Evolutionary conservation across 2,888 invertebrate species (phyloP).

Genomic region (Nemurella pictetii): DNA sequence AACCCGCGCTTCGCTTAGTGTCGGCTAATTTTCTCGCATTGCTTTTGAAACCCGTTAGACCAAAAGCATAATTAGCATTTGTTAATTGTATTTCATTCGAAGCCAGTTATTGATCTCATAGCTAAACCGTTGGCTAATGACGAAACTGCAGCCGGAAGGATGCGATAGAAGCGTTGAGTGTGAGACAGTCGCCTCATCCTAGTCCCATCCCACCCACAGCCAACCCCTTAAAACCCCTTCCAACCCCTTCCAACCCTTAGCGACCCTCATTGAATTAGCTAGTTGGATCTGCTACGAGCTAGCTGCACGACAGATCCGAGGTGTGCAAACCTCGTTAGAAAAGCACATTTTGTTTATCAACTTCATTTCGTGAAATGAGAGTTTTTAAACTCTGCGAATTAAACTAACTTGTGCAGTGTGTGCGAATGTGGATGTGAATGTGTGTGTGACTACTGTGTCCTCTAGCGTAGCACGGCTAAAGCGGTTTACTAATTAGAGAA

Average conservation of each 20-base stretch:
- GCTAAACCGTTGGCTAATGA: not conserved
- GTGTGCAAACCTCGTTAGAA: not conserved
- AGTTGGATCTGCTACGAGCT: not conserved
- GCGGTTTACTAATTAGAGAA: conserved; percentile 9
- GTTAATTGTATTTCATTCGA: not conserved
- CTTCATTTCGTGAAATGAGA: not conserved
- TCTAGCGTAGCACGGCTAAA: not conserved
- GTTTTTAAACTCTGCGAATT: not conserved
- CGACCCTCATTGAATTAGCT: not conserved
- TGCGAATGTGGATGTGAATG: not conserved
- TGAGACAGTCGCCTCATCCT: not conserved
- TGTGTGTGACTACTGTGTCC: not conserved
- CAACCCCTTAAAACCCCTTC: not conserved
- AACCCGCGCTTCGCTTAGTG: not conserved
- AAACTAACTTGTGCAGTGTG: not conserved
- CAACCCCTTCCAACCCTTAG: not conserved
- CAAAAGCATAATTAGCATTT: not conserved
- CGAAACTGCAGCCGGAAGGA: not conserved
- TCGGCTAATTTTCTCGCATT: not conserved
- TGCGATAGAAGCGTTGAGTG: not conserved
- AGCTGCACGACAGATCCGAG: not conserved
- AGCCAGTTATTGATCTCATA: not conserved
- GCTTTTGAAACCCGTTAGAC: not conserved
- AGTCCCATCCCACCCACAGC: not conserved
- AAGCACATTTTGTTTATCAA: not conserved